A percentile compares a stretch with the other conserved stretches of the same genome.
phyloP scores from a whole-genome alignment of 2,888 invertebrate species.

The Andrena bicolor region DNA sequence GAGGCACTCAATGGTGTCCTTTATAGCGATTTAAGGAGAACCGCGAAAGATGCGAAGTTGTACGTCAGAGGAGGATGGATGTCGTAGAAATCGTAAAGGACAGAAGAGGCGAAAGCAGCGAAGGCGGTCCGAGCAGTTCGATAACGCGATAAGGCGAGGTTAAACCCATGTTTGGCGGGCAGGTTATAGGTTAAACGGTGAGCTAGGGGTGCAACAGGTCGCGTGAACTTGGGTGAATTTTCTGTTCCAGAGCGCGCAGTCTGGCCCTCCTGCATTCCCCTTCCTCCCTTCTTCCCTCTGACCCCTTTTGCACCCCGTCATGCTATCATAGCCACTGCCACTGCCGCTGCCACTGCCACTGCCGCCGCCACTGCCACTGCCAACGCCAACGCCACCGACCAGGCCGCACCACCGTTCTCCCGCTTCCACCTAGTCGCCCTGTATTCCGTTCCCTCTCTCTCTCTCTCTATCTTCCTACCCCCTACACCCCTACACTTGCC shows the following conservation, averaged over 20 bases:
- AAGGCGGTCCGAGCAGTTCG: constrained; percentile 78
- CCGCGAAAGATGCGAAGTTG: constrained; percentile 27
- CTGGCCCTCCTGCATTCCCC: constrained; percentile 77
- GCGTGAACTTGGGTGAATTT: constrained; percentile 85
- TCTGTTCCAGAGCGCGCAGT: constrained; percentile 84
- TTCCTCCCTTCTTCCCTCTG: constrained; percentile 54
- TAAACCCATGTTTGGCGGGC: constrained; percentile 85
- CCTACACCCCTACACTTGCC: constrained; percentile 42
- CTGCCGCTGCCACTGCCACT: constrained; percentile 38
- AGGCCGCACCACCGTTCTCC: background rate
- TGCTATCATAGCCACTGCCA: constrained; percentile 54
- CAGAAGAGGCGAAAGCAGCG: constrained; percentile 35
- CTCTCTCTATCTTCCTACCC: constrained; percentile 21
- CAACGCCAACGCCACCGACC: background rate
- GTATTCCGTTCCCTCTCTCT: background rate
- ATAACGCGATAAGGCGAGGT: constrained; percentile 85
- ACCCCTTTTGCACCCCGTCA: constrained; percentile 47
- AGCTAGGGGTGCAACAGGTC: constrained; percentile 85
- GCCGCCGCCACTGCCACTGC: background rate
- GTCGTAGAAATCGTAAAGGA: constrained; percentile 25
- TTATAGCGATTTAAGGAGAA: background rate
- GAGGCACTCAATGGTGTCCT: background rate
- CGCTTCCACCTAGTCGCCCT: background rate
- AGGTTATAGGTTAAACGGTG: constrained; percentile 85
- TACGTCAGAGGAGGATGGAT: background rate